Conservation (phyloP, 2,797 vertebrate species). For the Halcyon smyrnensis region DNA sequence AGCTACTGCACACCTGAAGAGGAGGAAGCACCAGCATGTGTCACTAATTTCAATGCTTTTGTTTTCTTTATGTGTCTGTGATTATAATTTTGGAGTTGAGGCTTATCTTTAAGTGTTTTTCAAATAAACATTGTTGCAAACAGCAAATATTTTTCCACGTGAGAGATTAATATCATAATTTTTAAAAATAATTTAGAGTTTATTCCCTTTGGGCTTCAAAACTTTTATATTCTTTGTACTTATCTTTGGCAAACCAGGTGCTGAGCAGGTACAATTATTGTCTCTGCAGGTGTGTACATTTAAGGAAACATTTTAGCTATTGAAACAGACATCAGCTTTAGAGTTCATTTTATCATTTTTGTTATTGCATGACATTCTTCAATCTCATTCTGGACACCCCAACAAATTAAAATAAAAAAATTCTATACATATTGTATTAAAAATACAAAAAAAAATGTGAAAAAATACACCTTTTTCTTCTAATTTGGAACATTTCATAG, state of each 20-base stretch:
- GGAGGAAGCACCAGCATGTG: background rate
- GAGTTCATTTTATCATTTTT: background rate
- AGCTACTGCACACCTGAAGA: background rate
- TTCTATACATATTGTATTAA: fast-evolving
- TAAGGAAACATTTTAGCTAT: background rate
- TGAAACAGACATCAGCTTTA: background rate
- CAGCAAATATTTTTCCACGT: background rate
- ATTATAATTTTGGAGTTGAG: background rate
- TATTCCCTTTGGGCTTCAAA: background rate
- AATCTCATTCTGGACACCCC: background rate
- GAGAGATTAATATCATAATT: background rate
- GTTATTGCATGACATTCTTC: background rate
- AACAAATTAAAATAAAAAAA: background rate
- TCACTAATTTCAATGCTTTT: background rate
- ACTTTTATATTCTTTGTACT: background rate
- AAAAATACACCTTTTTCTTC: fast-evolving
- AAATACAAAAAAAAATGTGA: background rate
- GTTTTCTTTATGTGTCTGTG: background rate
- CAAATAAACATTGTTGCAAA: background rate
- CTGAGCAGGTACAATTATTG: background rate
- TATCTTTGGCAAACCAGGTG: background rate
- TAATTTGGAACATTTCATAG: background rate
- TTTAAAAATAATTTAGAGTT: background rate
- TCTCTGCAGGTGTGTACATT: background rate
- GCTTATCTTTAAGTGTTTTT: background rate